Evolutionary conservation across 1,140 invertebrate species (phyloP).

Genomic region (Ceratitis capitata): DNA sequence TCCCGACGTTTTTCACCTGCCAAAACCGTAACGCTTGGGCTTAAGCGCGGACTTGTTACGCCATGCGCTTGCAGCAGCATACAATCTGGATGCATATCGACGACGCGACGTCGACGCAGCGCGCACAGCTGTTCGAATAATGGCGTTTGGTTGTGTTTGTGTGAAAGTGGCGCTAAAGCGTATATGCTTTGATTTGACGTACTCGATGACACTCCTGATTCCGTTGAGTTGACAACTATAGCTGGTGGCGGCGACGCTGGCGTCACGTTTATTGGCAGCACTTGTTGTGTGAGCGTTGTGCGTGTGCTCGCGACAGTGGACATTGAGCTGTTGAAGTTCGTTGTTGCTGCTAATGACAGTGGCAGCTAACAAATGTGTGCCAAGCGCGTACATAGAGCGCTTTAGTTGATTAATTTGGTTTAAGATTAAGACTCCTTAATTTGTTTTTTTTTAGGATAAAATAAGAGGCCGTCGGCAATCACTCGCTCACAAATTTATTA

Average conservation of each 20-base stretch:
- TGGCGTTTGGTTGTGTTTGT: not conserved
- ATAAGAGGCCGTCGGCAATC: not conserved
- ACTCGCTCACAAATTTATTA: not conserved
- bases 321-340: conserved; percentile 44
- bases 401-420: no score
- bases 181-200: not conserved
- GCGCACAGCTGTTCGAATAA: not conserved
- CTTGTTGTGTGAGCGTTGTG: conserved; percentile 41
- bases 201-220: not conserved
- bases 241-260: not conserved
- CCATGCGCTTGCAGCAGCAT: conserved; percentile 53
- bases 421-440: not conserved
- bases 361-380: not conserved
- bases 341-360: not conserved
- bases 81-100: conserved; percentile 57
- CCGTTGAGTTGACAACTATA: not conserved
- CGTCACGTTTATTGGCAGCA: not conserved
- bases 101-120: conserved; percentile 4
- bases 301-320: conserved; percentile 60
- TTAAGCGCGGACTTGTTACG: conserved; percentile 52
- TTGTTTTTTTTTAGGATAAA: not conserved
- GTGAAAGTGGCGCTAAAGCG: not conserved
- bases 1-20: not conserved
- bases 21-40: not conserved
- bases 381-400: not conserved